These are phyloP conservation scores for Coronaproctus castanopsis DNA, from an alignment of 2,888 invertebrate species.

Conservation along the genomic window DNA sequence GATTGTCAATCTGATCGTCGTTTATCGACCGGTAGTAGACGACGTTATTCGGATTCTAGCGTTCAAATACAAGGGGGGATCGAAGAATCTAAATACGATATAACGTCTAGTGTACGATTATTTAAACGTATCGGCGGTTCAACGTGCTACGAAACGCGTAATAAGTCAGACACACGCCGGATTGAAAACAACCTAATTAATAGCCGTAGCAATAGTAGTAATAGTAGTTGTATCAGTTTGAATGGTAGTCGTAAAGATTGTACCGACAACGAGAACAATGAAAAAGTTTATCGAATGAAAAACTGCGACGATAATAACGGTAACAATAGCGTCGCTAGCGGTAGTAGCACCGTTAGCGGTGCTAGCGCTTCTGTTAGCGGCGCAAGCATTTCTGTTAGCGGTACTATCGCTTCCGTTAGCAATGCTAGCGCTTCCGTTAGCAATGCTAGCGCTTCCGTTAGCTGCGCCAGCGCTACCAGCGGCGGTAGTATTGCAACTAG, in stretches of 20 bases:
- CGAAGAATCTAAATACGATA: too few species aligned
- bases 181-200: neutral
- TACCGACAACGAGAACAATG: too few species aligned
- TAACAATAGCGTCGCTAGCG: too few species aligned
- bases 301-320: too few species aligned
- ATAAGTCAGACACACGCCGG: neutral
- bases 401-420: too few species aligned
- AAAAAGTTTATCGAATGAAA: too few species aligned
- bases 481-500: neutral
- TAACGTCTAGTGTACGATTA: neutral
- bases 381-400: too few species aligned
- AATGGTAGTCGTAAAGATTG: neutral
- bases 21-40: neutral
- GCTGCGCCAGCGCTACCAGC: neutral
- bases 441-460: too few species aligned
- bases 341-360: too few species aligned
- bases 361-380: too few species aligned
- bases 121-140: neutral
- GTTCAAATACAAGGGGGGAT: neutral
- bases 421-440: too few species aligned
- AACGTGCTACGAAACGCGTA: slow-evolving; percentile 4
- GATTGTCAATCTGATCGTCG: neutral
- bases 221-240: slow-evolving; percentile 9
- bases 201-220: neutral
- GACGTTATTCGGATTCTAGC: slow-evolving; percentile 9